Conservation (phyloP, 2,797 vertebrate genomes). For the Acomys russatus region DNA sequence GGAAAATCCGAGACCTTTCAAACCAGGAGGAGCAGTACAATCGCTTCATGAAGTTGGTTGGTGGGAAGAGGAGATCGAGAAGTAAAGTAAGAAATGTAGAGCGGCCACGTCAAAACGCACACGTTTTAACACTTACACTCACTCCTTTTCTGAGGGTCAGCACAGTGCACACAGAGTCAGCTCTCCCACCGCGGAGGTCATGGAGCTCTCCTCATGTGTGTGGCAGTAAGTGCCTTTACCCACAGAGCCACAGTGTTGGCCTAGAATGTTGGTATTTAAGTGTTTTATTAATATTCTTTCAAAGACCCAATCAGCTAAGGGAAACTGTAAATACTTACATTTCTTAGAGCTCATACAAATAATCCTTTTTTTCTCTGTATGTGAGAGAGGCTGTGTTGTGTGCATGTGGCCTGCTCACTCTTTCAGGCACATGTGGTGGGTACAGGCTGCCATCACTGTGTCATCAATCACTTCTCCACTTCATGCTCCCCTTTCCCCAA, state of each 20-base stretch:
- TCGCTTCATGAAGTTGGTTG: conserved; percentile 99
- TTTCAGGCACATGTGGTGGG: background rate
- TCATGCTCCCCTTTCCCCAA: background rate
- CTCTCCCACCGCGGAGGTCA: background rate
- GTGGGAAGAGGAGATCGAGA: conserved; percentile 92
- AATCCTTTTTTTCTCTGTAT: background rate
- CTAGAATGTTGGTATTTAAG: conserved; percentile 28
- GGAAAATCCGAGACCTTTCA: conserved; percentile 96
- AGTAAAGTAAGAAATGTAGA: conserved; percentile 91
- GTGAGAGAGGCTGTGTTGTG: background rate
- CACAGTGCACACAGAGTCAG: background rate
- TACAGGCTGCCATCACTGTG: background rate
- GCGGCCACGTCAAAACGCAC: conserved; percentile 17
- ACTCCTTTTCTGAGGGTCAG: background rate
- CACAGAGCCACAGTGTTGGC: background rate
- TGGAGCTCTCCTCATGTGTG: background rate
- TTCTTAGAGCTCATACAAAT: conserved; percentile 19
- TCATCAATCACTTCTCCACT: background rate
- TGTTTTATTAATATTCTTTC: conserved; percentile 13
- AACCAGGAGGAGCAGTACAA: conserved; percentile 99
- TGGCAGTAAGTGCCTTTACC: background rate
- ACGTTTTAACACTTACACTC: background rate
- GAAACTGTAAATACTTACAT: background rate
- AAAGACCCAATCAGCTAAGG: conserved; percentile 36
- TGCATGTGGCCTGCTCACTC: background rate